Evolutionary conservation across 2,113 vertebrate genomes (phyloP).

Genomic region (Phyllostomus hastatus): DNA sequence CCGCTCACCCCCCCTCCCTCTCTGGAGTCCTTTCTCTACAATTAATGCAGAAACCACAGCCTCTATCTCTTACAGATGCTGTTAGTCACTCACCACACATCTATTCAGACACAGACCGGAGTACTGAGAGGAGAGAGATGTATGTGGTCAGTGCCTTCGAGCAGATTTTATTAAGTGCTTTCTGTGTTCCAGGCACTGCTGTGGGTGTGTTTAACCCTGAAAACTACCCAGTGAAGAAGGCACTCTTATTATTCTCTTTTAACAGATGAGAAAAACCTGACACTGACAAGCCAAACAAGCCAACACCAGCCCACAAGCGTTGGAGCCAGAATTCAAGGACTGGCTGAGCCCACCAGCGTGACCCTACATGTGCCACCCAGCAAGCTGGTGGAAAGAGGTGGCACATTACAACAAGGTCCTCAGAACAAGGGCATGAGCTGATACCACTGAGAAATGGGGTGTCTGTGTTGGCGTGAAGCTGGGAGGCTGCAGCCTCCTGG

Average conservation of each 20-base stretch:
- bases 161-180: background rate
- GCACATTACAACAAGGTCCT: background rate
- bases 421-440: background rate
- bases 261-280: background rate
- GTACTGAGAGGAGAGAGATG: background rate
- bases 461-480: background rate
- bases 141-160: background rate
- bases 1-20: too few species aligned
- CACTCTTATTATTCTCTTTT: background rate
- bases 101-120: background rate
- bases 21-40: background rate
- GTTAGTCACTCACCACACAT: background rate
- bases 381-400: background rate
- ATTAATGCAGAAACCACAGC: background rate
- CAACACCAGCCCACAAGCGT: background rate
- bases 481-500: background rate
- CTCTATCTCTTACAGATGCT: background rate
- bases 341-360: accelerated
- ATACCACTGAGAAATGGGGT: background rate
- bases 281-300: background rate
- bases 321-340: background rate
- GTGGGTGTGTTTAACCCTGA: background rate
- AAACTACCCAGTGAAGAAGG: background rate
- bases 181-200: background rate
- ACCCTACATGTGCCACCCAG: background rate